Percentiles rank a stretch among this genome's conserved stretches.
Conservation (phyloP, 2,888 invertebrate genomes). For the Phrixothrix hirtus region DNA sequence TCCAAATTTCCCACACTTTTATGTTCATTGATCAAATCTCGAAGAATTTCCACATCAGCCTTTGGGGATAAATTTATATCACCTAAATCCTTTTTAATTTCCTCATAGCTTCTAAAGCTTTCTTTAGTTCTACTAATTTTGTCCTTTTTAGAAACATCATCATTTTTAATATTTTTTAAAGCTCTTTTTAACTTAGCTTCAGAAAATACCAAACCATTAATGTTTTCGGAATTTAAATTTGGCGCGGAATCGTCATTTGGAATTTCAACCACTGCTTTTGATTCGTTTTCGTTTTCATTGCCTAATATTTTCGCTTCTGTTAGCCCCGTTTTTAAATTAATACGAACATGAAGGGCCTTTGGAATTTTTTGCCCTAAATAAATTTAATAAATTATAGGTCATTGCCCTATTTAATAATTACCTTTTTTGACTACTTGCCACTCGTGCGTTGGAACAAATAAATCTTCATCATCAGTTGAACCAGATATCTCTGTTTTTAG, state of each 20-base stretch:
- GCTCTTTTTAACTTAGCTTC: constrained; percentile 44
- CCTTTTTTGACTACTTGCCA: constrained; percentile 69
- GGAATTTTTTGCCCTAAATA: constrained; percentile 74
- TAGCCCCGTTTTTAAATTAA: constrained; percentile 74
- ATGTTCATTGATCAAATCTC: constrained; percentile 59
- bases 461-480: constrained; percentile 44
- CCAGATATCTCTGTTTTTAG: neutral
- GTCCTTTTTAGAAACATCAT: constrained; percentile 43
- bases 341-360: constrained; percentile 72
- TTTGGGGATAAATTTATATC: constrained; percentile 66
- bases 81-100: constrained; percentile 68
- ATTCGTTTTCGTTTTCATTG: constrained; percentile 53
- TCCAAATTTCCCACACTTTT: constrained; percentile 53
- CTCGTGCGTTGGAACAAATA: constrained; percentile 64
- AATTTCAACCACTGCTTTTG: constrained; percentile 37
- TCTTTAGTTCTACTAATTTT: constrained; percentile 50
- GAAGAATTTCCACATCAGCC: constrained; percentile 69
- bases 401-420: no score
- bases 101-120: constrained; percentile 63
- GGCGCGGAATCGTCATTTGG: constrained; percentile 33
- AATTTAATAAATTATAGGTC: no score
- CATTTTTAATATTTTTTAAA: constrained; percentile 53
- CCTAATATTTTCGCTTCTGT: constrained; percentile 76
- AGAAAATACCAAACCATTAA: neutral
- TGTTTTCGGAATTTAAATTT: constrained; percentile 3